phyloP scores from a whole-genome alignment of 2,797 vertebrate genomes.

The Cirrhinus mrigala region DNA sequence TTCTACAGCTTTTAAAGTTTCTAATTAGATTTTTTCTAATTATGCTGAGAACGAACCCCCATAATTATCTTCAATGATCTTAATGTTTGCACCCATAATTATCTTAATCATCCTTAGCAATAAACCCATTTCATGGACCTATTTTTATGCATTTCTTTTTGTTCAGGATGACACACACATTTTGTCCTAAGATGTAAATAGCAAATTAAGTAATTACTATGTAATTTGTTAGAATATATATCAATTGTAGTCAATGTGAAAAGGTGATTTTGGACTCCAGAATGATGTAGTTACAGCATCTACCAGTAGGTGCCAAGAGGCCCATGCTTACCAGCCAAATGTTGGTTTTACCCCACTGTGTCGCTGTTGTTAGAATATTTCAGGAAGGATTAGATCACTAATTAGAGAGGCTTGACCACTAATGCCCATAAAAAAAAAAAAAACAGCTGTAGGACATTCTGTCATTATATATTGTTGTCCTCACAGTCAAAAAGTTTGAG shows the following conservation, averaged over 20 bases:
- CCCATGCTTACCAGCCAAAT: background rate
- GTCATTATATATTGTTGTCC: background rate
- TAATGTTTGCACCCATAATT: background rate
- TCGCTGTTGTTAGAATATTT: background rate
- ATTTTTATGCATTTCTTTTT: background rate
- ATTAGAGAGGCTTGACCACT: slow-evolving; percentile 11
- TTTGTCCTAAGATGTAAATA: background rate
- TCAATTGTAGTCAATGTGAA: background rate
- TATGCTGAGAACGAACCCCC: background rate
- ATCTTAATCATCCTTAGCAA: background rate
- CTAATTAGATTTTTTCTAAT: background rate
- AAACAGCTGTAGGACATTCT: slow-evolving; percentile 17
- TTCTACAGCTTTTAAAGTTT: background rate
- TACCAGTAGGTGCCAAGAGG: background rate
- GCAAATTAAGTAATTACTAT: too few species aligned
- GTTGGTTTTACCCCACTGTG: slow-evolving; percentile 1
- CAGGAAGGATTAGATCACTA: slow-evolving; percentile 13
- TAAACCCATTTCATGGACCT: background rate
- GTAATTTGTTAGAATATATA: background rate
- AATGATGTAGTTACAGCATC: background rate
- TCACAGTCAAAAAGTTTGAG: slow-evolving; percentile 6
- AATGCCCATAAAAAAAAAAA: background rate
- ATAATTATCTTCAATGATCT: background rate
- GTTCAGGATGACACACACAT: background rate
- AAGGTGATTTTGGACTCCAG: background rate